These are phyloP conservation scores for Dromaius novaehollandiae DNA, from an alignment of 2,113 vertebrate species.

Conservation along the genomic window DNA sequence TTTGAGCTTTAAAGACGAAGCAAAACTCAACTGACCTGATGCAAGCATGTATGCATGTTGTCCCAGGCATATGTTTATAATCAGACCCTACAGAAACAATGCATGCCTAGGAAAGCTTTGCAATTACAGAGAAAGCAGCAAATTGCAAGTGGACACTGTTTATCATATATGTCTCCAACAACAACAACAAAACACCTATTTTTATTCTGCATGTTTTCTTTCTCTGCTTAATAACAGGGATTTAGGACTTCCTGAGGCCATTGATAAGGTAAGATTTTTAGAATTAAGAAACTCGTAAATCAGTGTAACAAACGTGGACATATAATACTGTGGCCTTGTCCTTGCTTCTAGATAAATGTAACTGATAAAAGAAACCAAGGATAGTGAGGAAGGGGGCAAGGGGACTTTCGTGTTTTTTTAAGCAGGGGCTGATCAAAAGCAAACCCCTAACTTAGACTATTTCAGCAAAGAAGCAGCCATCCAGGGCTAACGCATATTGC, in stretches of 20 bases:
- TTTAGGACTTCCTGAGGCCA: conserved; percentile 42
- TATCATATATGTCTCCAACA: background rate
- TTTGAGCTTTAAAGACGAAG: conserved; percentile 74
- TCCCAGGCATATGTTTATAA: conserved; percentile 53
- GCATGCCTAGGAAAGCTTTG: background rate
- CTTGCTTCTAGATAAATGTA: conserved; percentile 63
- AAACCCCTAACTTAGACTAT: background rate
- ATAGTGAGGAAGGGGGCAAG: conserved; percentile 12
- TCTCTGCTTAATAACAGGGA: conserved; percentile 24
- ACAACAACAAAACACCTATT: background rate
- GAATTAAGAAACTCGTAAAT: conserved; percentile 41
- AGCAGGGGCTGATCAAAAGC: conserved; percentile 37
- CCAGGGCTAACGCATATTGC: background rate
- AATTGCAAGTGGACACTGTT: background rate
- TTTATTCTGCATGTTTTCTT: background rate
- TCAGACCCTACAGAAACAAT: conserved; percentile 19
- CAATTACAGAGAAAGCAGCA: conserved; percentile 23
- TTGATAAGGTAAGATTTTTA: conserved; percentile 14
- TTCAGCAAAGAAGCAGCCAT: conserved; percentile 33
- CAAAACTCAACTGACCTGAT: conserved; percentile 48
- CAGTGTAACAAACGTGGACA: conserved; percentile 25
- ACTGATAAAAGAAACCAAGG: conserved; percentile 49
- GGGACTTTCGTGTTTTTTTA: background rate
- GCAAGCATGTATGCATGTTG: background rate
- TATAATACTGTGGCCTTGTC: conserved; percentile 53